Base-by-base conservation (phyloP, 1,140 invertebrate species). In the Trinorchestia longiramus region DNA sequence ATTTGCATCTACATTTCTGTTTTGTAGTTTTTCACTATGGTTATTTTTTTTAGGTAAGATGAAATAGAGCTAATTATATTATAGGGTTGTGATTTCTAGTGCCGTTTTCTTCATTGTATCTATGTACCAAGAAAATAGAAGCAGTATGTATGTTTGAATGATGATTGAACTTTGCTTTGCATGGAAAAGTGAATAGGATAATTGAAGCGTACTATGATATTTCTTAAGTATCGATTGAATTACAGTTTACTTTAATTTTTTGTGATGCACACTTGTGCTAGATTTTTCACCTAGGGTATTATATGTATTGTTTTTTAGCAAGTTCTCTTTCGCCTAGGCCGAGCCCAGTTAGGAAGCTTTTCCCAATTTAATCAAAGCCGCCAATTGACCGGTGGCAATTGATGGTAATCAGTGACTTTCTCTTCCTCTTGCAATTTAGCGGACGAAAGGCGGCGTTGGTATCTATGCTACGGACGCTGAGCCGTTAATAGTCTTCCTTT, bases 351-450 rank as follows among this genome's bases (percentile, higher is more conserved):
- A 44, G 41, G 41, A 43, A 44, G 88, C 19, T 43, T 91, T 91
- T 91, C 88, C 88, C 88, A 42, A 91, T 91, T 91, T 91, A 91
- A 91, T 91, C 88, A 91, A 91, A 43, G 88, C 88, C 88, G 88
- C 62, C 62, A 77, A 77, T 77, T 77, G 43, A 91, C 41, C 88
- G 43, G 6, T 43, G 41, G 88, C 41, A 91, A 91, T 91, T 43
- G 88, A 91, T 91, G 88, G 88, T 91, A 91, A 91, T 91, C 88
- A 91, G 88, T 91, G 88, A 44, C 88, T 91, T 91, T 91, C 88
- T 91, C 88, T 91, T 43, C 62, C 43, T 42, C 43, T 42, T 43
- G 88, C 88, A 91, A 91, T 91, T 91, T 91, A 91, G 88, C 43
- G 88, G 88, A 91, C 88, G 88, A 42, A 44, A 91, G 88, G 88